These are phyloP conservation scores for Masticophis lateralis DNA, from an alignment of 2,797 vertebrate species.

Conservation along the genomic window DNA sequence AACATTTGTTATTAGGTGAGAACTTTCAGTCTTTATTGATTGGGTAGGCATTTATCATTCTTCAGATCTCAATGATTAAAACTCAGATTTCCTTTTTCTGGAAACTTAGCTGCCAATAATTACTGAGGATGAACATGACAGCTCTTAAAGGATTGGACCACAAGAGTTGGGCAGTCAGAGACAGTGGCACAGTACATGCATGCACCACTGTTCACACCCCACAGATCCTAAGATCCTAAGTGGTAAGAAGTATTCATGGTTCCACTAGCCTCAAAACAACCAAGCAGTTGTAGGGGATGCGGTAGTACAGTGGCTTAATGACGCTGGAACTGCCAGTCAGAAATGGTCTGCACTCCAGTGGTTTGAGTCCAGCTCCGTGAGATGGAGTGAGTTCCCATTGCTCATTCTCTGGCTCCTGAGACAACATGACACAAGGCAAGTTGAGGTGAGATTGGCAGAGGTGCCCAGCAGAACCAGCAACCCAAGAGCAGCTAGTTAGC, in stretches of 20 bases:
- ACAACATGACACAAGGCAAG: background rate
- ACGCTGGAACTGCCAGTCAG: background rate
- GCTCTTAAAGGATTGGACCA: background rate
- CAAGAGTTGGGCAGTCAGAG: background rate
- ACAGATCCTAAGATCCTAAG: background rate
- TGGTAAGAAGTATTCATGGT: background rate
- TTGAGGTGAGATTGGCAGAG: background rate
- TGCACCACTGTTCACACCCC: background rate
- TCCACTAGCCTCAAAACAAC: background rate
- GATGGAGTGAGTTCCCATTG: background rate
- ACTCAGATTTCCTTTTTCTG: slow-evolving; percentile 17
- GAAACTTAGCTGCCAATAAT: background rate
- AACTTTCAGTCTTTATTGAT: background rate
- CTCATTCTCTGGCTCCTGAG: background rate
- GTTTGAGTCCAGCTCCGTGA: background rate
- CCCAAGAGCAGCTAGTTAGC: background rate
- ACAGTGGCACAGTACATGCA: background rate
- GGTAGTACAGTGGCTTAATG: background rate
- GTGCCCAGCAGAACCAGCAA: background rate
- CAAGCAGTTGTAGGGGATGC: background rate
- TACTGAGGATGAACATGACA: background rate
- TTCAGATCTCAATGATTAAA: slow-evolving; percentile 21
- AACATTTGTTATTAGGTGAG: slow-evolving; percentile 5
- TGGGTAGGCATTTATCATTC: slow-evolving; percentile 17
- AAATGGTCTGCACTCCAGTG: background rate